A percentile compares a stretch with the other conserved stretches of the same genome.
Evolutionary conservation across 2,888 invertebrate genomes (phyloP).

Genomic region (Melitaea athalia): DNA sequence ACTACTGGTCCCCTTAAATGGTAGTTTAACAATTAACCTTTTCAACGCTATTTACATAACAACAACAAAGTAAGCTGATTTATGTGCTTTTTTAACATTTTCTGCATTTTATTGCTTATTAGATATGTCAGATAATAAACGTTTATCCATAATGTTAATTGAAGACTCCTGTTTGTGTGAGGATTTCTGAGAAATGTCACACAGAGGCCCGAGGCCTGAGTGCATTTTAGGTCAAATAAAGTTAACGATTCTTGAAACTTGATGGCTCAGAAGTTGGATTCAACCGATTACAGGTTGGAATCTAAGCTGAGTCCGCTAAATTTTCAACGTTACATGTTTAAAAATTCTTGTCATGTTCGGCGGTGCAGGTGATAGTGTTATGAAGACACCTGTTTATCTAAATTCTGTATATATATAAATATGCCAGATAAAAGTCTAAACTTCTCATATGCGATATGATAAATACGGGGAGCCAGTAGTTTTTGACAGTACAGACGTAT

Average conservation of each 20-base stretch:
- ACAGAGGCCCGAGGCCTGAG: neutral
- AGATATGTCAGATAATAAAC: neutral
- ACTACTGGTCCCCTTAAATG: conserved; percentile 7
- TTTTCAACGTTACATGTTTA: too few species aligned
- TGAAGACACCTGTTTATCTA: too few species aligned
- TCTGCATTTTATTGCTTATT: conserved; percentile 5
- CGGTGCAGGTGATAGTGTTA: too few species aligned
- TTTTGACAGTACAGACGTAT: too few species aligned
- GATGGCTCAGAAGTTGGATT: neutral
- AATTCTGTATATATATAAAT: too few species aligned
- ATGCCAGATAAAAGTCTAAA: too few species aligned
- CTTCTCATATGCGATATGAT: too few species aligned
- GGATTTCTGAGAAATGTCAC: neutral
- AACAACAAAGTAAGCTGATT: conserved; percentile 1
- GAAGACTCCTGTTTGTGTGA: neutral
- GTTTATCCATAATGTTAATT: neutral
- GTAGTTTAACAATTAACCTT: conserved; percentile 12
- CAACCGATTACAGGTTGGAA: too few species aligned
- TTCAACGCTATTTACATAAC: conserved; percentile 10
- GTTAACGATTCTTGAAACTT: neutral
- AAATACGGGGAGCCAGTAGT: too few species aligned
- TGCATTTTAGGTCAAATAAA: neutral
- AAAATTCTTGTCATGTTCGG: too few species aligned
- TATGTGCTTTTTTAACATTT: conserved; percentile 8
- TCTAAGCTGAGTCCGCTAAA: too few species aligned